These are phyloP conservation scores for Phalera bucephala DNA, from an alignment of 2,888 invertebrate species.

Conservation along the genomic window DNA sequence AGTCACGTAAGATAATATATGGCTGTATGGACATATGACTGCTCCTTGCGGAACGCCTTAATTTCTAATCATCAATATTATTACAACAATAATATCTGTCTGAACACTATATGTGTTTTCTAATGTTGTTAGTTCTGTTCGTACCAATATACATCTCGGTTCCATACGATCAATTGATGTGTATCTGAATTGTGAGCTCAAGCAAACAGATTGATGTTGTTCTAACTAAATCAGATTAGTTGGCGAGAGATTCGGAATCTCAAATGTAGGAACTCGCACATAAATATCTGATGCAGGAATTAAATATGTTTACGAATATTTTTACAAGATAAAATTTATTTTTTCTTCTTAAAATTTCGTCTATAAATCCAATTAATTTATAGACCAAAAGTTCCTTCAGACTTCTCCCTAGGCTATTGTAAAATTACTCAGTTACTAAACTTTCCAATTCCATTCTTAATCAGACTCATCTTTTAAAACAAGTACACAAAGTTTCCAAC, in stretches of 20 bases:
- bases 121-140: constrained; percentile 6
- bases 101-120: background rate
- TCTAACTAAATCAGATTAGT: constrained; percentile 27
- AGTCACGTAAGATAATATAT: background rate
- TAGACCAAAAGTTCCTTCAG: too few relatives aligned
- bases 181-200: constrained; percentile 17
- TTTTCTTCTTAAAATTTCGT: too few relatives aligned
- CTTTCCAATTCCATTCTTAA: constrained; percentile 18
- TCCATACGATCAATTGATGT: constrained; percentile 12
- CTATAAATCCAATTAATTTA: too few relatives aligned
- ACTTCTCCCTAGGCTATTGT: background rate
- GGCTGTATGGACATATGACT: constrained; percentile 7
- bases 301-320: too few relatives aligned
- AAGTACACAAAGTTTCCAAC: constrained; percentile 20
- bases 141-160: constrained; percentile 4
- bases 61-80: constrained; percentile 15
- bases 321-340: too few relatives aligned
- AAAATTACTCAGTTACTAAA: constrained; percentile 15
- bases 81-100: constrained; percentile 4
- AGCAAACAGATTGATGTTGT: constrained; percentile 22
- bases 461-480: constrained; percentile 21
- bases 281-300: too few relatives aligned
- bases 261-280: constrained; percentile 11
- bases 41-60: constrained; percentile 13
- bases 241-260: constrained; percentile 14